Base-by-base conservation (phyloP, 2,797 vertebrate species). In the Epinephelus coioides region DNA sequence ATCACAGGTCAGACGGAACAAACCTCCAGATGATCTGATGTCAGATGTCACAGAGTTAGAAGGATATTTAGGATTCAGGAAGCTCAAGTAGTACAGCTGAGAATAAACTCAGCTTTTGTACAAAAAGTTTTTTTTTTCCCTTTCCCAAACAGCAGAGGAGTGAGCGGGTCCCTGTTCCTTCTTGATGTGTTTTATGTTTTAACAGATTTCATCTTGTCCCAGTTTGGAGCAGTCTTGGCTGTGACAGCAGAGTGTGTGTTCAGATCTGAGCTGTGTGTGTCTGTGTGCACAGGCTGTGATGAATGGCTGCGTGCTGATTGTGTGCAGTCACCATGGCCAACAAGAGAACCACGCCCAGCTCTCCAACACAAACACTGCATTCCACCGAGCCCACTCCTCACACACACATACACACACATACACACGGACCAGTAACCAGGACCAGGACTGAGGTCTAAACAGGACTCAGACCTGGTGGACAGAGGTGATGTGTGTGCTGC, bases 311-410 rank as follows among this genome's bases (percentile, higher is more conserved):
- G 7, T 76, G 73, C 76, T 62, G 78, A 82, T 82, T 88, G 84
- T 82, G 76, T 75, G 68, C 57, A 46, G 70, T 73, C 87, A 72
- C 65, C 69, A 2, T 34, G 81, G 79, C 55, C 71, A 83, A 84
- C 71, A 43, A 19, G 47, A 53, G 69, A 44, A n/a, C 86, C 83
- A 88, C 86, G 21, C 90, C 91, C 85, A 78, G 72, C 47, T 49
- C 76, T 73, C 61, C 73, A 88, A 88, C 79, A 83, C 73, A 90
- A 89, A 90, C 81, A 82, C 49, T 23, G 60, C 89, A 91, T 90
- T 91, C 89, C 87, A 83, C 14, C 1, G 0, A 64, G 56, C 50
- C 51, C n/a, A 30, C 57, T 34, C 50, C 50, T 46, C 38, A 44
- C 11, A 6, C 59, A 59, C 27, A 30, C 27, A 30, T 30, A 5